phyloP scores from a whole-genome alignment of 2,797 vertebrate genomes.

The Thaleichthys pacificus region DNA sequence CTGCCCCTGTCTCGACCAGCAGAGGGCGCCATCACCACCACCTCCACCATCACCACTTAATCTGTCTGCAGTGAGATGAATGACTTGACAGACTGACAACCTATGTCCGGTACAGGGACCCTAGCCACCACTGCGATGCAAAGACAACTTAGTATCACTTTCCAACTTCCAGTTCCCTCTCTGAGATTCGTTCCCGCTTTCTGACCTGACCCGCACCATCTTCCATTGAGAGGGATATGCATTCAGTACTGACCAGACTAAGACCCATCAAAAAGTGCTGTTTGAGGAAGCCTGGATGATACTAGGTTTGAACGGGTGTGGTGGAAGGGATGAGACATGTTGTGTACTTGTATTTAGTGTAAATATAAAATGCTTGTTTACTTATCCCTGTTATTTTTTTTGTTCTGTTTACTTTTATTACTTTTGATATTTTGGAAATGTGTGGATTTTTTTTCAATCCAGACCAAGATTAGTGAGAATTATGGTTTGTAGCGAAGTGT shows the following conservation, averaged over 20 bases:
- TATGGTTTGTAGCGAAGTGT: slow-evolving; percentile 37
- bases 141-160: slow-evolving; percentile 40
- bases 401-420: slow-evolving; percentile 62
- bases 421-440: slow-evolving; percentile 71
- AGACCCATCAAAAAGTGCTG: slow-evolving; percentile 47
- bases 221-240: slow-evolving; percentile 43
- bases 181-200: neutral
- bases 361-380: slow-evolving; percentile 82
- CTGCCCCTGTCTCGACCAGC: slow-evolving; percentile 47
- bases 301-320: slow-evolving; percentile 11
- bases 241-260: slow-evolving; percentile 23
- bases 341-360: slow-evolving; percentile 77
- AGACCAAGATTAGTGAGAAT: slow-evolving; percentile 49
- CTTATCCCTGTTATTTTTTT: slow-evolving; percentile 61
- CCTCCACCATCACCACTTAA: slow-evolving; percentile 30
- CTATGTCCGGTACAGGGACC: slow-evolving; percentile 24
- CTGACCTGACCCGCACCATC: slow-evolving; percentile 42
- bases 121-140: slow-evolving; percentile 23
- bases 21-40: slow-evolving; percentile 51
- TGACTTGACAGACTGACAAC: slow-evolving; percentile 40
- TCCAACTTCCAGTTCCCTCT: slow-evolving; percentile 11
- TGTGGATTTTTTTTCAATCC: slow-evolving; percentile 53
- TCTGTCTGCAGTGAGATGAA: slow-evolving; percentile 35
- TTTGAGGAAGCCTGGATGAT: slow-evolving; percentile 7
- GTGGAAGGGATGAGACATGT: slow-evolving; percentile 43